phyloP scores from a whole-genome alignment of 2,797 vertebrate species.

The Paramormyrops hopkinsi region DNA sequence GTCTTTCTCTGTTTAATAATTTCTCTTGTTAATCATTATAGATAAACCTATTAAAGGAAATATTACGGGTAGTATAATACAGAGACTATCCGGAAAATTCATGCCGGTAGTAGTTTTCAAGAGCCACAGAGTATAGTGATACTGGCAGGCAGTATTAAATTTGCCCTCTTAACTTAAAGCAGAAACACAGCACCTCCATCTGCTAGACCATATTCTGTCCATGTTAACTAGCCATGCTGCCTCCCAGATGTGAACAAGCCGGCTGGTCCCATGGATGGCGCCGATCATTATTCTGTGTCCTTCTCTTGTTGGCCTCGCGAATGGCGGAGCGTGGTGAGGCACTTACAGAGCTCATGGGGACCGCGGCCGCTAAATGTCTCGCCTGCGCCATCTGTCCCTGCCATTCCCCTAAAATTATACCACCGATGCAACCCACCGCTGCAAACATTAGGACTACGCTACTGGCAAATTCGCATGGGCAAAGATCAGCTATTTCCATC shows the following conservation, averaged over 20 bases:
- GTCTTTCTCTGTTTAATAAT: background rate
- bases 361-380: background rate
- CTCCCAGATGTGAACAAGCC: slow-evolving; percentile 12
- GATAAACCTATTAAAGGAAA: background rate
- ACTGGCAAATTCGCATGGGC: background rate
- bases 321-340: background rate
- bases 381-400: slow-evolving; percentile 4
- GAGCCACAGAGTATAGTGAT: background rate
- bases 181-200: background rate
- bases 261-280: slow-evolving; percentile 6
- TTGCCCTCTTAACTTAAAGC: background rate
- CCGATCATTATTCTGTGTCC: slow-evolving; percentile 1
- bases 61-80: background rate
- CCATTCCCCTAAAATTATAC: background rate
- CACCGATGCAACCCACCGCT: background rate
- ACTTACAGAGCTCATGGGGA: slow-evolving; percentile 4
- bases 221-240: background rate
- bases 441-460: background rate
- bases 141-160: background rate
- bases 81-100: background rate
- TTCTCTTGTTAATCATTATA: background rate
- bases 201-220: background rate
- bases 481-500: background rate
- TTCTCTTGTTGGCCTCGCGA: background rate
- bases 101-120: background rate